Conservation (phyloP, 2,888 invertebrate species). For the Chironomus tentans region DNA sequence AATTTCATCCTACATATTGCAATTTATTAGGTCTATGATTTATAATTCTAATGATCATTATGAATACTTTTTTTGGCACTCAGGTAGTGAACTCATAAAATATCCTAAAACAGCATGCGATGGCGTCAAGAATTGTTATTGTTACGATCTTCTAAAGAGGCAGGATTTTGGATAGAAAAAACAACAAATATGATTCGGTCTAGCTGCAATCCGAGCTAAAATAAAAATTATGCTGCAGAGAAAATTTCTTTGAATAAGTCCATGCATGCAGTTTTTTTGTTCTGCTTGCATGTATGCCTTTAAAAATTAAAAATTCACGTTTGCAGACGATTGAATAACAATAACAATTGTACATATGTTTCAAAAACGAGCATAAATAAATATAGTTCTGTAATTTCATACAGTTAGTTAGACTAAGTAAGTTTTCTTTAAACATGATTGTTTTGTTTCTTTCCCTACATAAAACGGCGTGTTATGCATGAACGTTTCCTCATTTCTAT, state of each 20-base stretch:
- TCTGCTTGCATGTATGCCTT: neutral
- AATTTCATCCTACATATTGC: neutral
- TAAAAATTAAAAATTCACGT: neutral
- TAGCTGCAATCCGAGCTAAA: neutral
- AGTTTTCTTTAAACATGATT: no score
- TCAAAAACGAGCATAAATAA: neutral
- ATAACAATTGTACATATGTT: neutral
- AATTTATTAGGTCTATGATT: neutral
- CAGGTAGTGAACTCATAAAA: neutral
- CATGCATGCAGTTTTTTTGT: neutral
- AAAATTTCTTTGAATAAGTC: neutral
- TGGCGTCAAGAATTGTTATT: conserved; percentile 16
- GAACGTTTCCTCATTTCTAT: neutral
- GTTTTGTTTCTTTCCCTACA: neutral
- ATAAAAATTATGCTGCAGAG: neutral
- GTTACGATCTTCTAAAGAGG: neutral
- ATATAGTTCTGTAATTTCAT: neutral
- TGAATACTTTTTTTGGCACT: neutral
- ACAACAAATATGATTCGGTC: no score
- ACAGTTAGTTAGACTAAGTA: neutral
- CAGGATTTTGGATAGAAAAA: no score
- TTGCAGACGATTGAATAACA: neutral
- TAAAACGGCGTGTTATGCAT: neutral
- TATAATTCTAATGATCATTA: neutral
- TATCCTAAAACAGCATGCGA: conserved; percentile 9